These are phyloP conservation scores for Amphiprion clarkii DNA, from an alignment of 2,797 vertebrate species.

Conservation along the genomic window DNA sequence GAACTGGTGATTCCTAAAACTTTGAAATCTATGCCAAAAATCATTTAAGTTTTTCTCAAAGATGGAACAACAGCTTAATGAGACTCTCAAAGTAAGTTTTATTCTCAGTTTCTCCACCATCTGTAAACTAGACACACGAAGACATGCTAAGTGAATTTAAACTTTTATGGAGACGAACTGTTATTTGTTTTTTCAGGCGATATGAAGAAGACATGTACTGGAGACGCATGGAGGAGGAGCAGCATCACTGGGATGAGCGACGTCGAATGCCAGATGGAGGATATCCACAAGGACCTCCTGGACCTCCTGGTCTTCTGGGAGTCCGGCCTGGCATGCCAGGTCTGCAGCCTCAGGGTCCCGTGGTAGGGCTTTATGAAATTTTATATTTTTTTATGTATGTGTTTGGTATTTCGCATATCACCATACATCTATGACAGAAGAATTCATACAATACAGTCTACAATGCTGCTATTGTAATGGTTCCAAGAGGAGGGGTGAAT, in stretches of 20 bases:
- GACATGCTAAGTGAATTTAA: no score
- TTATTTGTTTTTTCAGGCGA: conserved; percentile 81
- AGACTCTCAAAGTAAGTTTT: no score
- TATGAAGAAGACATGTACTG: conserved; percentile 99
- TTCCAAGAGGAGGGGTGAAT: no score
- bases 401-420: background rate
- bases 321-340: conserved; percentile 95
- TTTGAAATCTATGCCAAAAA: no score
- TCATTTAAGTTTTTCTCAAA: no score
- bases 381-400: background rate
- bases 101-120: no score
- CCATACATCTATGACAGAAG: background rate
- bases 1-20: no score
- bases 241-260: conserved; percentile 97
- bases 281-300: conserved; percentile 94
- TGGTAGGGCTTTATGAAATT: conserved; percentile 84
- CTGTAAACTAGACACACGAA: background rate
- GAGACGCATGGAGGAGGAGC: conserved; percentile 97
- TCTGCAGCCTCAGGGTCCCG: conserved; percentile 93
- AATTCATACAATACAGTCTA: no score
- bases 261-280: conserved; percentile 94
- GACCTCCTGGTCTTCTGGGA: conserved; percentile 93
- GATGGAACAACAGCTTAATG: no score
- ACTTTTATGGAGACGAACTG: background rate
- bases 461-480: no score